phyloP scores from a whole-genome alignment of 2,797 vertebrate genomes.

The Enteromius afrohamiltoni region DNA sequence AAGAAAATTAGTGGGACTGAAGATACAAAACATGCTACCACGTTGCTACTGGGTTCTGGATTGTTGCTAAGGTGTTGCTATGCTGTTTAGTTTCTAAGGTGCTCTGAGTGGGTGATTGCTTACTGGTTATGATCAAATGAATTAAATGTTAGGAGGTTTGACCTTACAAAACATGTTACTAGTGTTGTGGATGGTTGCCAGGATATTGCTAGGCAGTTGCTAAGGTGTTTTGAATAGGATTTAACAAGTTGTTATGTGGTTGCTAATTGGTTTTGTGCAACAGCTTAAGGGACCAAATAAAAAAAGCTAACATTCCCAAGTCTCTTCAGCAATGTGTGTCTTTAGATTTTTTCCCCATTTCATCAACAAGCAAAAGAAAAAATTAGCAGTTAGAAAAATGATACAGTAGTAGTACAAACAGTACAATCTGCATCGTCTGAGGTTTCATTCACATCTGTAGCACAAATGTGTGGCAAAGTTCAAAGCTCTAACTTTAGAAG shows the following conservation, averaged over 20 bases:
- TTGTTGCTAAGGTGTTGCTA: not conserved
- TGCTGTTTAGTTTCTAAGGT: not conserved
- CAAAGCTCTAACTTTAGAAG: conserved; percentile 30
- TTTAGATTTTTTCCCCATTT: not conserved
- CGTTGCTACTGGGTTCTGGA: not conserved
- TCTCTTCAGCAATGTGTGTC: not conserved
- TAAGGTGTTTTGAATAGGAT: not conserved
- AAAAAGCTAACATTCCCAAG: not conserved
- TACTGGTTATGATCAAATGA: not conserved
- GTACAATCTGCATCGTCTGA: not conserved
- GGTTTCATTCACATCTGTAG: conserved; percentile 3
- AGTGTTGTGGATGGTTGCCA: not conserved
- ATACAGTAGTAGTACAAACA: not conserved
- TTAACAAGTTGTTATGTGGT: not conserved
- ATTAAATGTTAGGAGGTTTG: not conserved
- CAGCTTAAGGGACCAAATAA: not conserved
- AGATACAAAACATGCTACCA: not conserved
- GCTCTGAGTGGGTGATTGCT: not conserved
- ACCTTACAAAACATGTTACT: not conserved
- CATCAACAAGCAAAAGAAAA: not conserved
- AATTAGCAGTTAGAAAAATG: not conserved
- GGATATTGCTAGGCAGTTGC: not conserved
- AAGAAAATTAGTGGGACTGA: not conserved
- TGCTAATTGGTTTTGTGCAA: not conserved
- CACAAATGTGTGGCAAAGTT: conserved; percentile 9